Conservation (phyloP, 2,888 invertebrate genomes). For the Sinohyriopsis cumingii region DNA sequence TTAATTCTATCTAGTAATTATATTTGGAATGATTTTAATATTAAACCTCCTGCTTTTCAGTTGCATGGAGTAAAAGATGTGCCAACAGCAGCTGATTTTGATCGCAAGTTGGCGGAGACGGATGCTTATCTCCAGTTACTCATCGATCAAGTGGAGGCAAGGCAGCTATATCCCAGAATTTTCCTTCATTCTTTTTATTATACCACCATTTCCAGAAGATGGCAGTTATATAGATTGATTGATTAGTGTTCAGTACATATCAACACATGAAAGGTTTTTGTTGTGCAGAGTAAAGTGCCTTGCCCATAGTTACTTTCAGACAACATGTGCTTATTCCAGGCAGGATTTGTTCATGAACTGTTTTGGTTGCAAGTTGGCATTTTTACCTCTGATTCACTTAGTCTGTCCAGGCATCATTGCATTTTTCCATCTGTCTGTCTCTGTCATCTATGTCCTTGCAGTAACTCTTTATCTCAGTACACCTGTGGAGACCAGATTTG, state of each 20-base stretch:
- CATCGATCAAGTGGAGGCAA: constrained; percentile 89
- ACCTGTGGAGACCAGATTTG: no score
- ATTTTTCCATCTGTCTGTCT: no score
- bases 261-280: not conserved
- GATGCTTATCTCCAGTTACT: constrained; percentile 96
- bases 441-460: no score
- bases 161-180: not conserved
- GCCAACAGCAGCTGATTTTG: constrained; percentile 81
- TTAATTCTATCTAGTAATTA: no score
- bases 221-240: not conserved
- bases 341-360: no score
- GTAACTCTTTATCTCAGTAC: no score
- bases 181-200: not conserved
- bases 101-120: constrained; percentile 92
- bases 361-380: no score
- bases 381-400: no score
- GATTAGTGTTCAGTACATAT: not conserved
- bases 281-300: not conserved
- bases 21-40: no score
- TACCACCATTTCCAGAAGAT: not conserved
- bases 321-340: no score
- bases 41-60: constrained; percentile 68
- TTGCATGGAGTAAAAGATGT: constrained; percentile 74
- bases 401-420: no score
- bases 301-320: not conserved